These are phyloP conservation scores for Tetragnatha versicolor DNA, from an alignment of 1,140 invertebrate genomes.

Conservation along the genomic window DNA sequence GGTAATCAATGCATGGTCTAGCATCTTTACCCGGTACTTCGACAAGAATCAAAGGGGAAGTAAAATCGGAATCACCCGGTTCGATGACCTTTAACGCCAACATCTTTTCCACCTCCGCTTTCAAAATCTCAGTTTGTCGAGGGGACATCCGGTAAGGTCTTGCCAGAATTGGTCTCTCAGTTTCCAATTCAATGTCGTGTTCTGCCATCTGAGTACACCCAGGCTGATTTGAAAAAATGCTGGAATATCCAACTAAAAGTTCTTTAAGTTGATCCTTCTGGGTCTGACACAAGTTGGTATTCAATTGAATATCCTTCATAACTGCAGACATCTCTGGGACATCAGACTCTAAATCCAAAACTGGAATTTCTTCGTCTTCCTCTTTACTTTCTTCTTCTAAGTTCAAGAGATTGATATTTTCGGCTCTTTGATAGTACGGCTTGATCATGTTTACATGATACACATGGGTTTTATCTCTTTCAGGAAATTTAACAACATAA, in stretches of 20 bases:
- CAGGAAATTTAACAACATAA: neutral
- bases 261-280: neutral
- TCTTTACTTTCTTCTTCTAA: neutral
- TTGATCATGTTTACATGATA: conserved; percentile 1
- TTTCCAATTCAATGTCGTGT: neutral
- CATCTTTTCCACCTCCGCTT: neutral
- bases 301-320: no score
- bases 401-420: neutral
- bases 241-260: neutral
- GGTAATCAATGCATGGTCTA: neutral
- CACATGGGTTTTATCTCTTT: neutral
- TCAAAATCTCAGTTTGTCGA: neutral
- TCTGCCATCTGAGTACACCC: neutral
- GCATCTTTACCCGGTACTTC: neutral
- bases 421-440: neutral
- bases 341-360: neutral
- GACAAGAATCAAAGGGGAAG: neutral
- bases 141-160: neutral
- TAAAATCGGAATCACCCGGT: neutral
- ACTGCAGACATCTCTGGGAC: neutral
- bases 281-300: no score
- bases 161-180: neutral
- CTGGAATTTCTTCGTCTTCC: neutral
- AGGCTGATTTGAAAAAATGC: neutral
- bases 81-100: neutral